Evolutionary conservation across 2,888 invertebrate genomes (phyloP).

Genomic region (Hymenopus coronatus): DNA sequence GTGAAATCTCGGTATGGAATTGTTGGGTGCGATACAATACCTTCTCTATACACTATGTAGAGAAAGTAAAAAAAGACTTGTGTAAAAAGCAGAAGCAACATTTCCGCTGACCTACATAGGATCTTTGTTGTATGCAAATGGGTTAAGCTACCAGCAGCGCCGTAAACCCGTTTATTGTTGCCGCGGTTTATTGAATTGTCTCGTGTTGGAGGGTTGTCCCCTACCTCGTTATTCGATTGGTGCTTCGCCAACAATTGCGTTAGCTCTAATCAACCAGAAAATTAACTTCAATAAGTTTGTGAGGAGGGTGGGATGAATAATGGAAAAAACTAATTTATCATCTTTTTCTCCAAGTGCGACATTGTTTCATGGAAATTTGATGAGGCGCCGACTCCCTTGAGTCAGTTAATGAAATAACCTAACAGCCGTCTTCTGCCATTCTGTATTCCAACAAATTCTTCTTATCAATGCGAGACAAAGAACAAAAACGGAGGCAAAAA

Average conservation of each 20-base stretch:
- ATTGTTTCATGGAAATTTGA: not conserved
- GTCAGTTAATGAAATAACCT: not conserved
- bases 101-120: not conserved
- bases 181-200: not conserved
- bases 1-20: too few species aligned
- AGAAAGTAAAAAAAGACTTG: too few species aligned
- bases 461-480: too few species aligned
- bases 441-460: too few species aligned
- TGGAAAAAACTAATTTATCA: constrained; percentile 12
- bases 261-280: constrained; percentile 37
- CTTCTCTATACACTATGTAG: too few species aligned
- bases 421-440: not conserved
- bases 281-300: constrained; percentile 37
- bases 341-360: not conserved
- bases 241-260: constrained; percentile 36
- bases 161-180: not conserved
- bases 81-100: too few species aligned
- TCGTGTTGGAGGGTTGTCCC: not conserved
- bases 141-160: not conserved
- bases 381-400: not conserved
- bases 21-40: too few species aligned
- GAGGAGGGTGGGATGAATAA: not conserved
- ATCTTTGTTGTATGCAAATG: not conserved
- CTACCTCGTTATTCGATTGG: constrained; percentile 31
- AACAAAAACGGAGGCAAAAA: too few species aligned